Evolutionary conservation across 1,140 invertebrate species (phyloP).

Genomic region (Trichonephila clavipes): DNA sequence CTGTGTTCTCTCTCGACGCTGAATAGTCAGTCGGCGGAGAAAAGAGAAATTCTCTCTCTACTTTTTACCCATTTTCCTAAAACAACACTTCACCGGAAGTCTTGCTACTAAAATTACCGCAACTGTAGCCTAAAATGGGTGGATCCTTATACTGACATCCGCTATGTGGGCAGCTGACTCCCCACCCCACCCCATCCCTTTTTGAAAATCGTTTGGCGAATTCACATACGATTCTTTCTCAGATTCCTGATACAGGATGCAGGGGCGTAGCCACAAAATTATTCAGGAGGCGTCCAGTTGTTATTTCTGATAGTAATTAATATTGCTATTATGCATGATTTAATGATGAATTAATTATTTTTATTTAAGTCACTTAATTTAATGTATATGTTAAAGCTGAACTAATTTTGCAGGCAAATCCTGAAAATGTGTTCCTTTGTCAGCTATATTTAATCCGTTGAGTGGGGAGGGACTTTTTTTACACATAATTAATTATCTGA

Average conservation of each 20-base stretch:
- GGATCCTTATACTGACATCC: slow-evolving; percentile 16
- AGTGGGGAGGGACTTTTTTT: too few relatives aligned
- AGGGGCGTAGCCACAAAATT: too few relatives aligned
- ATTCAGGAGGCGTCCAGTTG: too few relatives aligned
- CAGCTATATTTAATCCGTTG: too few relatives aligned
- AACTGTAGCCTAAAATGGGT: slow-evolving; percentile 20
- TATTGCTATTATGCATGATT: too few relatives aligned
- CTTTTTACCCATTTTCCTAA: slow-evolving; percentile 31
- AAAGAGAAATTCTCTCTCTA: not conserved
- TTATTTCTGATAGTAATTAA: too few relatives aligned
- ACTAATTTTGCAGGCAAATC: too few relatives aligned
- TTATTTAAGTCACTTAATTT: too few relatives aligned
- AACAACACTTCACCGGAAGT: slow-evolving; percentile 26
- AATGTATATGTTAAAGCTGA: too few relatives aligned
- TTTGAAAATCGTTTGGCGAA: not conserved
- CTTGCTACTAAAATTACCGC: slow-evolving; percentile 34
- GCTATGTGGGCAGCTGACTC: not conserved
- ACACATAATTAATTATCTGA: too few relatives aligned
- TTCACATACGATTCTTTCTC: not conserved
- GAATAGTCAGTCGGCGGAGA: not conserved
- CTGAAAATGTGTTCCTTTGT: too few relatives aligned
- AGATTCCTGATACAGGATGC: not conserved
- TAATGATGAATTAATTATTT: too few relatives aligned
- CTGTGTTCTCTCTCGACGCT: not conserved
- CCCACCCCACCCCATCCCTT: not conserved